Conservation (phyloP, 1,140 invertebrate genomes). For the Calycopis cecrops region DNA sequence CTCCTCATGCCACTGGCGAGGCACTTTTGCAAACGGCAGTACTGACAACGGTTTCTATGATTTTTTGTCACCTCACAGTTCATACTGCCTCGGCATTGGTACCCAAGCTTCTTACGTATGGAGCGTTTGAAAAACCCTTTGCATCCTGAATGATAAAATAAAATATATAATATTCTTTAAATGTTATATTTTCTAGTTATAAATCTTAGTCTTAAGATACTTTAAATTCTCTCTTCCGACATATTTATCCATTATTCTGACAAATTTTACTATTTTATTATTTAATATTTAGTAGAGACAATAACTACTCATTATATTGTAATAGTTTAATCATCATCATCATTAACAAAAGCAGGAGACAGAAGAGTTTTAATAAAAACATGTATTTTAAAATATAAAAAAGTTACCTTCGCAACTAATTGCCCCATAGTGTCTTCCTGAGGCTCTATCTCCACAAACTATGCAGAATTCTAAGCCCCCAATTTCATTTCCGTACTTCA, state of each 20-base stretch:
- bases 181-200: not conserved
- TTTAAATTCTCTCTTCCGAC: no score
- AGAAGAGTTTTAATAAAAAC: no score
- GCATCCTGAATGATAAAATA: constrained; percentile 75
- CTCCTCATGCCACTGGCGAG: constrained; percentile 97
- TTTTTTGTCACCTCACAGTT: constrained; percentile 98
- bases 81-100: constrained; percentile 95
- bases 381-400: no score
- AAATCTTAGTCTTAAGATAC: no score
- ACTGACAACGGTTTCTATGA: constrained; percentile 97
- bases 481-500: constrained; percentile 55
- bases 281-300: no score
- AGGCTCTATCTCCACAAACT: constrained; percentile 95
- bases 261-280: no score
- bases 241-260: no score
- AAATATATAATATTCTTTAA: constrained; percentile 3
- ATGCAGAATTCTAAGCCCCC: constrained; percentile 89
- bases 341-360: no score
- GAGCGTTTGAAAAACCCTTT: constrained; percentile 95
- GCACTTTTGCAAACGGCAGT: constrained; percentile 97
- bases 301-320: no score
- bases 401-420: constrained; percentile 89
- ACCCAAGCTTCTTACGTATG: constrained; percentile 95
- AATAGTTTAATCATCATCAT: no score
- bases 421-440: constrained; percentile 95